A percentile compares a stretch with the other conserved stretches of the same genome.
Evolutionary conservation across 2,888 invertebrate genomes (phyloP).

Genomic region (Neocrepidodera transversa): DNA sequence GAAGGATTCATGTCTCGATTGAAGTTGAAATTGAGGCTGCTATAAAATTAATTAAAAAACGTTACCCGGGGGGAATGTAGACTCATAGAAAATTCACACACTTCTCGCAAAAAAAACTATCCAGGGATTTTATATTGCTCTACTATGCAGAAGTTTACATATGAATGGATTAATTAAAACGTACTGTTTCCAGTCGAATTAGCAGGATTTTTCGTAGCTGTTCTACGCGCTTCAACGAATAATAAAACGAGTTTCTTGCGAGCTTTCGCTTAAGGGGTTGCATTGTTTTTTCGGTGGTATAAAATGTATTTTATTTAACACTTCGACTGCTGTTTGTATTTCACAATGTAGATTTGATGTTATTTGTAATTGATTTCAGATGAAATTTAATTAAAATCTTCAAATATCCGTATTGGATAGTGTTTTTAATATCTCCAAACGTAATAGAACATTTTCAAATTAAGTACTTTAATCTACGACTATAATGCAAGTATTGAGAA

Average conservation of each 20-base stretch:
- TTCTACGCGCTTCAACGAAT: not conserved
- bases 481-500: too few species aligned
- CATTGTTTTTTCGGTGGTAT: too few species aligned
- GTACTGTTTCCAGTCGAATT: conserved; percentile 17
- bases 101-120: conserved; percentile 1
- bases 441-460: too few species aligned
- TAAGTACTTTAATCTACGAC: too few species aligned
- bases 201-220: conserved; percentile 8
- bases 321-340: too few species aligned
- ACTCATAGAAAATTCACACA: conserved; percentile 5
- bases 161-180: conserved; percentile 23
- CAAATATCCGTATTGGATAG: too few species aligned
- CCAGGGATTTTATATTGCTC: conserved; percentile 9
- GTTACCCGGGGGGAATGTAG: not conserved
- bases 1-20: not conserved
- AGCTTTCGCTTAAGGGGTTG: not conserved
- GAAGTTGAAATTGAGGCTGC: not conserved
- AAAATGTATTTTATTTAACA: too few species aligned
- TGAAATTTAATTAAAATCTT: too few species aligned
- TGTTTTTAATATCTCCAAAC: too few species aligned
- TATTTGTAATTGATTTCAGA: too few species aligned
- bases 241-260: not conserved
- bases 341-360: too few species aligned
- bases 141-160: conserved; percentile 14
- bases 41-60: conserved; percentile 19